Base-by-base conservation (phyloP, 1,140 invertebrate genomes). In the Cydia fagiglandana region DNA sequence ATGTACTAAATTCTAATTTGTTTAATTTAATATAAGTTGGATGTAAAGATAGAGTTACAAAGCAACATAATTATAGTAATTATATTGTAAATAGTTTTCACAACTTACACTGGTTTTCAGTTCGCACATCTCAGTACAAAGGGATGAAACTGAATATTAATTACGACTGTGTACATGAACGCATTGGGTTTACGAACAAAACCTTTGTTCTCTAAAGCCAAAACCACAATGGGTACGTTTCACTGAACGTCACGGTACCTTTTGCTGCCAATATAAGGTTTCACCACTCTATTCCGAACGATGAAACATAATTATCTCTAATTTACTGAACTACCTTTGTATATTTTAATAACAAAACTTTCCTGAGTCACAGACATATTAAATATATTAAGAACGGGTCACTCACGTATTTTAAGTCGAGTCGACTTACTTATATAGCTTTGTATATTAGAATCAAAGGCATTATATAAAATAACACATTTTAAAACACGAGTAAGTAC, bases 81-180 rank as follows among this genome's bases (percentile, higher is more conserved):
- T 5, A 53, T 53, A 53, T n/a, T n/a, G n/a, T n/a, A n/a, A n/a
- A 2, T 17, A 53, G 50, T 53, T 61, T 24, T 61, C 17, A 20
- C 56, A 7, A 12, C 17, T 61, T 61, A 12, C 10, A 61, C 20
- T 47, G 45, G 45, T 47, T 47, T 9, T 15, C 47, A 15, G 20
- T 64, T 13, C 3, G 24, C 34, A 70, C 66, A 41, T 41, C 34
- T 17, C 66, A 28, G n/a, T 17, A 70, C 66, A 70, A 70, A 70
- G 66, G 66, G 66, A 41, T 38, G 28, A 41, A 70, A 70, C 66
- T 70, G 45, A 70, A 70, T 70, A 70, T 70, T 70, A 70, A 70
- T 70, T 38, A 45, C 30, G 15, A 45, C 66, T 70, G 66, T 70
- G 66, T 70, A 70, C 56, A 56, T 56, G 53, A 28, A 68, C 64